A percentile compares a stretch with the other conserved stretches of the same genome.
Conservation (phyloP, 2,888 invertebrate genomes). For the Troides helena region DNA sequence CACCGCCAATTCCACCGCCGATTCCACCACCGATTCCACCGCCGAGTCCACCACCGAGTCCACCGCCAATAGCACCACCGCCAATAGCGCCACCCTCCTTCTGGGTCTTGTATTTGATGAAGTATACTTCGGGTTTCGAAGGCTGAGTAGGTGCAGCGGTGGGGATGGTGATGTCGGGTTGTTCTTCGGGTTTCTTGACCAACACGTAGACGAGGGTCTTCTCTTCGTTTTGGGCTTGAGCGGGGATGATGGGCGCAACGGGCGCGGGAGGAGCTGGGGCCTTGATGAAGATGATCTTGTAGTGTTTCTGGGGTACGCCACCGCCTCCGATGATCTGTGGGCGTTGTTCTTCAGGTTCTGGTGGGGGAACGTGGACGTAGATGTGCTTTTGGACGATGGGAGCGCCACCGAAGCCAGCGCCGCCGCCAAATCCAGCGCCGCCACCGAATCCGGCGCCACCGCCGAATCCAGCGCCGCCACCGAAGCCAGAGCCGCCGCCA, state of each 20-base stretch:
- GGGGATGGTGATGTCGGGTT: conserved; percentile 89
- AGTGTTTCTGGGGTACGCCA: conserved; percentile 86
- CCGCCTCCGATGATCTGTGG: conserved; percentile 83
- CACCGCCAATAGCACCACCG: conserved; percentile 45
- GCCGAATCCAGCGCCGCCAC: conserved; percentile 45
- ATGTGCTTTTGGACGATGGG: conserved; percentile 88
- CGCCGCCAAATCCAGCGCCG: conserved; percentile 58
- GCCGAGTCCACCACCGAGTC: conserved; percentile 50
- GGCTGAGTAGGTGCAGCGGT: conserved; percentile 86
- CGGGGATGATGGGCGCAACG: conserved; percentile 86
- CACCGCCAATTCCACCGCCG: conserved; percentile 43
- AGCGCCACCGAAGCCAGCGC: conserved; percentile 68
- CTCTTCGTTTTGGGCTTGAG: conserved; percentile 87
- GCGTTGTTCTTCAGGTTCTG: conserved; percentile 87
- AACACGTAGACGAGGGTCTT: conserved; percentile 91
- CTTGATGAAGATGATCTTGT: conserved; percentile 93
- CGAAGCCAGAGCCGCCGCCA: conserved; percentile 45
- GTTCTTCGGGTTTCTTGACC: conserved; percentile 90
- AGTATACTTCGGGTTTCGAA: conserved; percentile 91
- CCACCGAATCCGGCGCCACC: conserved; percentile 51
- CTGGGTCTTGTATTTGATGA: conserved; percentile 91
- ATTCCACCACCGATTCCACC: conserved; percentile 41
- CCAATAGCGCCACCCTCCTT: conserved; percentile 65
- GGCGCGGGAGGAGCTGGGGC: conserved; percentile 89
- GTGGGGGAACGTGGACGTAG: conserved; percentile 91